A percentile compares a stretch with the other conserved stretches of the same genome.
Evolutionary conservation across 2,113 vertebrate species (phyloP).

Genomic region (Lasiurus borealis): DNA sequence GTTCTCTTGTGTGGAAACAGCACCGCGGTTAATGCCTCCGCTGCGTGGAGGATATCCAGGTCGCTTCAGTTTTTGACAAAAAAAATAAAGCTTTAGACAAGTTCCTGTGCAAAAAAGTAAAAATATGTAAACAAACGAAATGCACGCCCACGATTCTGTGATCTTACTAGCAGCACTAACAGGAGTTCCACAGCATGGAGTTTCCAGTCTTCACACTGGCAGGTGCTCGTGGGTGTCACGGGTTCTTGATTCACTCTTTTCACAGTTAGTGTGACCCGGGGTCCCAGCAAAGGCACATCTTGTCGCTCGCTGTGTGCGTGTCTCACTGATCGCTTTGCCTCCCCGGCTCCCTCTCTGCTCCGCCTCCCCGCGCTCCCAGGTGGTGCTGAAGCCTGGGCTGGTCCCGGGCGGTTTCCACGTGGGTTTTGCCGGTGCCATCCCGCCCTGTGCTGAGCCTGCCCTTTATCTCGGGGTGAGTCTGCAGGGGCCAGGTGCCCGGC

Average conservation of each 20-base stretch:
- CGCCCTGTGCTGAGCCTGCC: fast-evolving
- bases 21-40: neutral
- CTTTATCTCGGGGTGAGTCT: neutral
- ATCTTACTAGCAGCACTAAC: neutral
- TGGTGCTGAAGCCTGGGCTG: neutral
- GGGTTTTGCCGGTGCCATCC: neutral
- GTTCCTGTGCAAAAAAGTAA: neutral
- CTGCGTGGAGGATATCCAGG: neutral
- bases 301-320: neutral
- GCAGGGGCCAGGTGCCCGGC: neutral
- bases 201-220: neutral
- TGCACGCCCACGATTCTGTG: too few species aligned
- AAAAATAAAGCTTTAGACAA: neutral
- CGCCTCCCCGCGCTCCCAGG: too few species aligned
- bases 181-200: neutral
- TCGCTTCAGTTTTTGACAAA: neutral
- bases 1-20: neutral
- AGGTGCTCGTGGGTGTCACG: neutral
- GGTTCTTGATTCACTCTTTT: neutral
- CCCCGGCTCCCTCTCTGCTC: neutral
- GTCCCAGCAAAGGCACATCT: neutral
- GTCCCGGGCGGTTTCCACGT: fast-evolving
- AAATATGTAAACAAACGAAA: too few species aligned
- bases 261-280: neutral
- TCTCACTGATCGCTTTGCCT: neutral